Percentiles rank a stretch among this genome's conserved stretches.
phyloP scores from a whole-genome alignment of 2,888 invertebrate genomes.

The Pyralis farinalis region DNA sequence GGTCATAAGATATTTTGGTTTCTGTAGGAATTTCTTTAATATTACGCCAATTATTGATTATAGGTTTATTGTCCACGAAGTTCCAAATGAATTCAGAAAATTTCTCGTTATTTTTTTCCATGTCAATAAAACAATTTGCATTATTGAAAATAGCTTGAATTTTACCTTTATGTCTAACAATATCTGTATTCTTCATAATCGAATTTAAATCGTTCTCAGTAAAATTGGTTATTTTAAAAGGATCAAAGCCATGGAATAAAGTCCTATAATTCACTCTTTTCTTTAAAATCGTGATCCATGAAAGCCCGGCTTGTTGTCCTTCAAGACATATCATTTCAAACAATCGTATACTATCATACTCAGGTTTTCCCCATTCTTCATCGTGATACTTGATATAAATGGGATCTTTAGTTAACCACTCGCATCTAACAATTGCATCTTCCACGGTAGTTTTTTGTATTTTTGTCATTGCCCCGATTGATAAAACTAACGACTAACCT shows the following conservation, averaged over 20 bases:
- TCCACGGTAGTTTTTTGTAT: neutral
- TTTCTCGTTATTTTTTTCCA: constrained; percentile 47
- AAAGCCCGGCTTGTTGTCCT: constrained; percentile 70
- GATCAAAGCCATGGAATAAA: constrained; percentile 50
- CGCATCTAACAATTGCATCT: constrained; percentile 34
- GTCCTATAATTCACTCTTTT: constrained; percentile 55
- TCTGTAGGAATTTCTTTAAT: constrained; percentile 46
- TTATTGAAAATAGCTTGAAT: constrained; percentile 59
- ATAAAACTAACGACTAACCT: no score
- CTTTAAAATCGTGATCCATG: constrained; percentile 65
- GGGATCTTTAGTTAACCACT: constrained; percentile 56
- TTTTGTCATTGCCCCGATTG: neutral
- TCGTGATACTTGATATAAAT: constrained; percentile 63
- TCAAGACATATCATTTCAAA: constrained; percentile 71
- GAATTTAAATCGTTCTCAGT: constrained; percentile 34
- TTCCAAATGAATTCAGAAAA: constrained; percentile 61
- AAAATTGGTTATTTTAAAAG: constrained; percentile 41
- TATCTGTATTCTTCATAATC: constrained; percentile 32
- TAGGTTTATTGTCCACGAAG: constrained; percentile 50
- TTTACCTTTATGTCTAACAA: constrained; percentile 60
- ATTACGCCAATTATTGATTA: constrained; percentile 47
- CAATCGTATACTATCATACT: constrained; percentile 39
- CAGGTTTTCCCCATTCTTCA: constrained; percentile 65
- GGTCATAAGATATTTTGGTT: constrained; percentile 37
- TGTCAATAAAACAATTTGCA: constrained; percentile 49